phyloP scores from a whole-genome alignment of 2,113 vertebrate genomes.

The Clarias macrocephalus region DNA sequence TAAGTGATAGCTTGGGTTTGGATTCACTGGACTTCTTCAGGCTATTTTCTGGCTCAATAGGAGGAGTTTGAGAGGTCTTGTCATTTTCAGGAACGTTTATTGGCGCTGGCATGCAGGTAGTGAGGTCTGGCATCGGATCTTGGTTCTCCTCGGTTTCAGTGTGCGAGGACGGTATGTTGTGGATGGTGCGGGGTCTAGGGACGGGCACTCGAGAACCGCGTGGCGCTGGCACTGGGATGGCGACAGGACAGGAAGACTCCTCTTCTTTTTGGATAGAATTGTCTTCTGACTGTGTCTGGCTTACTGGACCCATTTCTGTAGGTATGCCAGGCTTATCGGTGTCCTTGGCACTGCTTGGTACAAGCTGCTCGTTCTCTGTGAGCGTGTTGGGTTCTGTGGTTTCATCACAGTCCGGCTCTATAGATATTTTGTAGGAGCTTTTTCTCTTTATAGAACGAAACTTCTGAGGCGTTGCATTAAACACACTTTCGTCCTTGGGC shows the following conservation, averaged over 20 bases:
- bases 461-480: background rate
- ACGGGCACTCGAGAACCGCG: slow-evolving; percentile 59
- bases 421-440: slow-evolving; percentile 52
- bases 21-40: slow-evolving; percentile 40
- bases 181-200: slow-evolving; percentile 68
- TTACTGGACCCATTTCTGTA: slow-evolving; percentile 15
- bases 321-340: background rate
- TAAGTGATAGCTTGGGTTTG: slow-evolving; percentile 61
- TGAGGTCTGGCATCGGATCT: background rate
- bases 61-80: background rate
- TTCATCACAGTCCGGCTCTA: slow-evolving; percentile 49
- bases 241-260: background rate
- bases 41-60: background rate
- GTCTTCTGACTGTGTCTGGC: background rate
- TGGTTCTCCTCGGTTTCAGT: background rate
- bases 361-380: slow-evolving; percentile 23
- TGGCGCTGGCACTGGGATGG: slow-evolving; percentile 66
- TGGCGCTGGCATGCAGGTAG: background rate
- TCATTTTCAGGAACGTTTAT: slow-evolving; percentile 2
- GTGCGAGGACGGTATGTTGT: slow-evolving; percentile 4
- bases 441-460: slow-evolving; percentile 35
- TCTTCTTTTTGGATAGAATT: slow-evolving; percentile 15
- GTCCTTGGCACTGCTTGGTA: slow-evolving; percentile 1
- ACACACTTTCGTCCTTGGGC: background rate
- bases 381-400: slow-evolving; percentile 10